These are phyloP conservation scores for Bucorvus abyssinicus DNA, from an alignment of 2,797 vertebrate genomes.

Conservation along the genomic window DNA sequence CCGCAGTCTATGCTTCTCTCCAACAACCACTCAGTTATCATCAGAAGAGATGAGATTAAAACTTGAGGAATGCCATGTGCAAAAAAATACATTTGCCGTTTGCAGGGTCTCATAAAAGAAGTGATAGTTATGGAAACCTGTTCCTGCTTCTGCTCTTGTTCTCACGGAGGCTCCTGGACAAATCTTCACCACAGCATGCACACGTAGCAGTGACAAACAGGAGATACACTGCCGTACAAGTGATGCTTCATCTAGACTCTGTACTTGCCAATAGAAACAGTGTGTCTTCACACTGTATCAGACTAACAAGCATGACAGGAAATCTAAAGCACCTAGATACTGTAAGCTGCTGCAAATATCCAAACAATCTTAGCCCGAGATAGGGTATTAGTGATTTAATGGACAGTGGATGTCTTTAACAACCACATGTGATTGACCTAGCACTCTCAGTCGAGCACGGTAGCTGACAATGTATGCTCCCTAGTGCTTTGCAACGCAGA, in stretches of 20 bases:
- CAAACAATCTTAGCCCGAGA: neutral
- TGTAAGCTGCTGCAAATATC: neutral
- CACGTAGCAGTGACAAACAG: neutral
- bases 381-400: neutral
- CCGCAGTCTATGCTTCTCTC: neutral
- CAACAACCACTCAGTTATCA: neutral
- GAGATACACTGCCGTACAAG: neutral
- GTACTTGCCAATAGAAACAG: neutral
- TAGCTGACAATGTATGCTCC: neutral
- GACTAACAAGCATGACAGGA: neutral
- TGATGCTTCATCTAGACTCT: neutral
- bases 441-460: neutral
- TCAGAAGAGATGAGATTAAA: neutral
- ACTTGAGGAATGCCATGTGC: neutral
- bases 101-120: neutral
- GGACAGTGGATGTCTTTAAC: neutral
- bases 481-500: neutral
- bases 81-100: neutral
- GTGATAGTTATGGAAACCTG: neutral
- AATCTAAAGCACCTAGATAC: neutral
- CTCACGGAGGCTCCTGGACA: neutral
- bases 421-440: neutral
- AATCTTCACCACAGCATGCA: neutral
- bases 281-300: neutral
- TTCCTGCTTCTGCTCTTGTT: neutral